These are phyloP conservation scores for Machaerirhynchus nigripectus DNA, from an alignment of 2,113 vertebrate genomes.

Conservation along the genomic window DNA sequence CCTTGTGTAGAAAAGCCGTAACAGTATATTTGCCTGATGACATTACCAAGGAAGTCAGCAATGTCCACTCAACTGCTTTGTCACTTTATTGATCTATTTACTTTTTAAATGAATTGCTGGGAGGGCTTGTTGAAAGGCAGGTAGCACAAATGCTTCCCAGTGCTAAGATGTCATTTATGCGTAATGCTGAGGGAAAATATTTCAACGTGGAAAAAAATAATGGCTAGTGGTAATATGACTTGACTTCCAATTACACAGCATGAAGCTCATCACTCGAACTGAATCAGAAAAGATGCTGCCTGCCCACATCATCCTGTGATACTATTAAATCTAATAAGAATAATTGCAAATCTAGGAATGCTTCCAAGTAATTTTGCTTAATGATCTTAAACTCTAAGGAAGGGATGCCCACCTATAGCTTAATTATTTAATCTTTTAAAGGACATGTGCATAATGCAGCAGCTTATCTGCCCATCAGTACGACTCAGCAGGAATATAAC, in stretches of 20 bases:
- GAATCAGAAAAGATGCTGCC: not conserved
- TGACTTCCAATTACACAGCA: slow-evolving; percentile 12
- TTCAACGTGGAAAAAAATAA: not conserved
- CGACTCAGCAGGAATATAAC: not conserved
- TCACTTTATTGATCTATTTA: not conserved
- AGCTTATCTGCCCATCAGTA: not conserved
- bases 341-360: not conserved
- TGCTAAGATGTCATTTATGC: not conserved
- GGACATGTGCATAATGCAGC: not conserved
- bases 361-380: slow-evolving; percentile 29
- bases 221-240: not conserved
- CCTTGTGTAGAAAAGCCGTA: not conserved
- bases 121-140: not conserved
- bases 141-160: not conserved
- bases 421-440: slow-evolving; percentile 40
- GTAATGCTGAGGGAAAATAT: not conserved
- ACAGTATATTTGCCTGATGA: not conserved
- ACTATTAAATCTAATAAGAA: slow-evolving; percentile 20
- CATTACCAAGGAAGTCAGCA: not conserved
- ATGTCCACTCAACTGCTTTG: not conserved
- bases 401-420: slow-evolving; percentile 26
- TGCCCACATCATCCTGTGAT: not conserved
- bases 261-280: not conserved
- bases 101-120: not conserved
- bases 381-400: slow-evolving; percentile 46